Evolutionary conservation across 2,113 vertebrate genomes (phyloP).

Genomic region (Eclectus roratus): DNA sequence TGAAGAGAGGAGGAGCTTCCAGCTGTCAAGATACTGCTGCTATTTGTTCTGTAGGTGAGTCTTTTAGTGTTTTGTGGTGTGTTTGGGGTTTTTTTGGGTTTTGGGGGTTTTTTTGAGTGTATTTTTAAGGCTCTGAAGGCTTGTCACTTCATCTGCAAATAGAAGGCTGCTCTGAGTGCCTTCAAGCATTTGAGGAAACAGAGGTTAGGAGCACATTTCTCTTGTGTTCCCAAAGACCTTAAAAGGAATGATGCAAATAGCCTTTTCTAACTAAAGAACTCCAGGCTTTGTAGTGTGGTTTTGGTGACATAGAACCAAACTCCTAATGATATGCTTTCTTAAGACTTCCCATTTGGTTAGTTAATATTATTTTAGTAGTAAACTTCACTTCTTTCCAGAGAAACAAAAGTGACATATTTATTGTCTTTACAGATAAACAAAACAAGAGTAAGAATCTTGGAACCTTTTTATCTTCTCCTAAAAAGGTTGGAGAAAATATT

Average conservation of each 20-base stretch:
- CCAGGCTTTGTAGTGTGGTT: not conserved
- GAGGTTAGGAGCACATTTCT: not conserved
- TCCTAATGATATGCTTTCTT: not conserved
- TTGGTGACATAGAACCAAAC: not conserved
- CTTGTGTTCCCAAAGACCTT: not conserved
- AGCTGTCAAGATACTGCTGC: constrained; percentile 82
- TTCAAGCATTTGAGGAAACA: not conserved
- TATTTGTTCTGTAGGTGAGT: constrained; percentile 89
- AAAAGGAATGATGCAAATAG: not conserved
- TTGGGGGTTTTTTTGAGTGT: fast-evolving
- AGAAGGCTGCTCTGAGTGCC: not conserved
- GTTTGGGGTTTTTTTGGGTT: not conserved
- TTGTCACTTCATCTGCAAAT: not conserved
- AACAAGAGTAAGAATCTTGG: constrained; percentile 79
- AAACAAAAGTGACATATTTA: not conserved
- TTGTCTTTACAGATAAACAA: constrained; percentile 74
- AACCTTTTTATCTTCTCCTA: constrained; percentile 83
- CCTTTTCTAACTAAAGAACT: not conserved
- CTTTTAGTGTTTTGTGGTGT: not conserved
- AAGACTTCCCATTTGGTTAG: not conserved
- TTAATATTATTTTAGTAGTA: not conserved
- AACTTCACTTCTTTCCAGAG: not conserved
- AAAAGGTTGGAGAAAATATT: constrained; percentile 82
- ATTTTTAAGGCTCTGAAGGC: not conserved
- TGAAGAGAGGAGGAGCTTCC: constrained; percentile 71